These are phyloP conservation scores for Cynoglossus semilaevis DNA, from an alignment of 2,113 vertebrate genomes.

Conservation along the genomic window DNA sequence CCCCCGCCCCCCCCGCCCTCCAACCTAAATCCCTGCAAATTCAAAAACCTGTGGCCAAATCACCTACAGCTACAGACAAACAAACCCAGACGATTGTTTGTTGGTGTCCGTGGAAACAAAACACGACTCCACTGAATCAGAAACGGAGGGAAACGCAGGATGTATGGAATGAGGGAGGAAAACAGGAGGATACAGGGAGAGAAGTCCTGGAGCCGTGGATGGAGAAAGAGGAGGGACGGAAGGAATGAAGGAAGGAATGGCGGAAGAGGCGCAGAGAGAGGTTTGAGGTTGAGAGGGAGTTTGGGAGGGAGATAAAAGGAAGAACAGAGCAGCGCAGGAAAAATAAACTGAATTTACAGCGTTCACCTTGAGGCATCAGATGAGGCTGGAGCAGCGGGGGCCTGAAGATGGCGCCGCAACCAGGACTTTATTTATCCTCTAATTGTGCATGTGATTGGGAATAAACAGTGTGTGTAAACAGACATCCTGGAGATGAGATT, in stretches of 20 bases:
- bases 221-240: slow-evolving; percentile 17
- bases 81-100: no score
- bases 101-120: no score
- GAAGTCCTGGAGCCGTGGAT: slow-evolving; percentile 16
- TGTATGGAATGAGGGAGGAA: slow-evolving; percentile 11
- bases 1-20: no score
- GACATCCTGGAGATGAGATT: not conserved
- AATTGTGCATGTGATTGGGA: slow-evolving; percentile 14
- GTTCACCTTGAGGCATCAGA: slow-evolving; percentile 68
- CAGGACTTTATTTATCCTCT: slow-evolving; percentile 32
- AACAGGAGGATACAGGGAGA: slow-evolving; percentile 17
- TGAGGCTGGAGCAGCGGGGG: slow-evolving; percentile 45
- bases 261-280: slow-evolving; percentile 25
- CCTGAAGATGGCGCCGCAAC: slow-evolving; percentile 26
- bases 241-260: slow-evolving; percentile 35
- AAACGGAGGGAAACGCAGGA: slow-evolving; percentile 21
- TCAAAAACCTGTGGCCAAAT: no score
- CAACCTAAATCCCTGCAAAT: no score
- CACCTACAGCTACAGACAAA: slow-evolving; percentile 41
- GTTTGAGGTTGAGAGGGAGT: slow-evolving; percentile 29
- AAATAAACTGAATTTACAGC: slow-evolving; percentile 65
- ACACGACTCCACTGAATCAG: not conserved
- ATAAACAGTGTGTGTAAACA: slow-evolving; percentile 12
- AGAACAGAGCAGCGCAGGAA: slow-evolving; percentile 48
- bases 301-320: slow-evolving; percentile 49